These are phyloP conservation scores for Micrasema longulum DNA, from an alignment of 1,140 invertebrate species.

Conservation along the genomic window DNA sequence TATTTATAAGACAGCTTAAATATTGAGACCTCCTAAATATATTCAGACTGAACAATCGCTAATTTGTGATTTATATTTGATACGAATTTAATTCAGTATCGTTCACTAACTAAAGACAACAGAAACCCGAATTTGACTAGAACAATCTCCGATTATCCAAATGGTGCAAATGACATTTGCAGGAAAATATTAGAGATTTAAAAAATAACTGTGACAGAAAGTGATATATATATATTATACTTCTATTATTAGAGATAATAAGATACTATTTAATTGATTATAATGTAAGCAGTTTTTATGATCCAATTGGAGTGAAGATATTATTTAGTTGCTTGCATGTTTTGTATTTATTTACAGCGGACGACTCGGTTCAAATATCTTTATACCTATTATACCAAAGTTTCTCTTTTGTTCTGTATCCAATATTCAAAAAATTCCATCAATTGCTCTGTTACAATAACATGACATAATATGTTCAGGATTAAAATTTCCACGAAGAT, in stretches of 20 bases:
- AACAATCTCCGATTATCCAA: conserved; percentile 49
- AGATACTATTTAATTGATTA: conserved; percentile 54
- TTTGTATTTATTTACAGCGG: conserved; percentile 45
- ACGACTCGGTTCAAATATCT: conserved; percentile 47
- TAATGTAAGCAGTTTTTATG: conserved; percentile 51
- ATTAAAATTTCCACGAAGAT: too few relatives aligned
- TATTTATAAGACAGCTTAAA: conserved; percentile 6
- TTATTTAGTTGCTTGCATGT: conserved; percentile 43
- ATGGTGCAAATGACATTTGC: conserved; percentile 43
- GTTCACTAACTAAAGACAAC: conserved; percentile 52
- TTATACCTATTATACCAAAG: too few relatives aligned
- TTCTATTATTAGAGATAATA: conserved; percentile 54
- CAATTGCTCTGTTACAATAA: too few relatives aligned
- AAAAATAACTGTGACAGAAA: conserved; percentile 53
- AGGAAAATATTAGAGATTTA: conserved; percentile 48
- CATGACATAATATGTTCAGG: too few relatives aligned
- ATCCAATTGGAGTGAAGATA: conserved; percentile 45
- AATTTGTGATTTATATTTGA: conserved; percentile 52
- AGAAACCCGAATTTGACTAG: conserved; percentile 54
- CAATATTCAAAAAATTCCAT: too few relatives aligned
- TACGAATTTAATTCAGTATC: conserved; percentile 48
- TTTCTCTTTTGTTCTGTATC: too few relatives aligned
- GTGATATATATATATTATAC: conserved; percentile 55
- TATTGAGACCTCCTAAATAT: conserved; percentile 41
- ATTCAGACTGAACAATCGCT: conserved; percentile 52